Conservation (phyloP, 2,113 vertebrate genomes). For the Caretta caretta region DNA sequence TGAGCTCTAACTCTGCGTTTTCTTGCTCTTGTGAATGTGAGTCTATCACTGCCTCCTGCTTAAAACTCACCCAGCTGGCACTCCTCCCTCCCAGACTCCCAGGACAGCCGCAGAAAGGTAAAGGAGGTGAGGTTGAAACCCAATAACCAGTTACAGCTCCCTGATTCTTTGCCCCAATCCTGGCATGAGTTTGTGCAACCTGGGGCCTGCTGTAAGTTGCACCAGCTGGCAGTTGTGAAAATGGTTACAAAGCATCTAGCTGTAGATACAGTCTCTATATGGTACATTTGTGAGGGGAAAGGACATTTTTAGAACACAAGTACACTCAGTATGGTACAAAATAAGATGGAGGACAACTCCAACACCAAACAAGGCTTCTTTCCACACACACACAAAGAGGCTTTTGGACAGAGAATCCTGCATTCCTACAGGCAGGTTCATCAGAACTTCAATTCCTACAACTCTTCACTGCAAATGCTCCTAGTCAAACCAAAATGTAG, state of each 20-base stretch:
- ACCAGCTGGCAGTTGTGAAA: neutral
- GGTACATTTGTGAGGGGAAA: neutral
- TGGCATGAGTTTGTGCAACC: neutral
- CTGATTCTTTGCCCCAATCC: neutral
- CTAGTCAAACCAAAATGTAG: neutral
- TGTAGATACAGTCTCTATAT: neutral
- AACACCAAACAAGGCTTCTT: neutral
- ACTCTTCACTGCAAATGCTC: neutral
- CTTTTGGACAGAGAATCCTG: neutral
- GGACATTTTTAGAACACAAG: neutral
- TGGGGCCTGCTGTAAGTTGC: neutral
- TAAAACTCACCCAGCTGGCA: neutral
- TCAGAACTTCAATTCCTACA: neutral
- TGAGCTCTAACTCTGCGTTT: neutral
- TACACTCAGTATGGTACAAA: neutral
- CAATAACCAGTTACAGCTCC: neutral
- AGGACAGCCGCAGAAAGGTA: neutral
- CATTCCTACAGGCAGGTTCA: neutral
- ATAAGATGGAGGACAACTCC: neutral
- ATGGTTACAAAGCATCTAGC: neutral
- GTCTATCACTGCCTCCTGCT: slow-evolving; percentile 15
- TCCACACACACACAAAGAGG: neutral
- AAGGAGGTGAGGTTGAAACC: neutral
- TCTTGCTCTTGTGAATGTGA: slow-evolving; percentile 40
- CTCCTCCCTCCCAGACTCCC: neutral